phyloP scores from a whole-genome alignment of 2,797 vertebrate genomes.

The Hemitrygon akajei region DNA sequence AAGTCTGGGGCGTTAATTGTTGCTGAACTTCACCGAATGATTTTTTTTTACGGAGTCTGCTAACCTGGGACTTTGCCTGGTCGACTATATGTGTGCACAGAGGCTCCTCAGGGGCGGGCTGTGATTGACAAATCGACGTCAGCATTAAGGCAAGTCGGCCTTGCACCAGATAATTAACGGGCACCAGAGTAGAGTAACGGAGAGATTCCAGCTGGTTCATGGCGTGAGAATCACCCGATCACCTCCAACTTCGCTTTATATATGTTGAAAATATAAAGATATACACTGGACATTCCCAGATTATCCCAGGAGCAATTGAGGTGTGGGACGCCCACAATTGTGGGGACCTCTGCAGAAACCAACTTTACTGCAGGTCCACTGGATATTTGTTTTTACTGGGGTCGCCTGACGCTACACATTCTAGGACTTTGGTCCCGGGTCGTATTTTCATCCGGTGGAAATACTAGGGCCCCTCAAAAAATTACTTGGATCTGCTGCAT shows the following conservation, averaged over 20 bases:
- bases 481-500: neutral
- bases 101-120: neutral
- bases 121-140: conserved; percentile 31
- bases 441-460: conserved; percentile 24
- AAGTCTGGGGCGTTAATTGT: neutral
- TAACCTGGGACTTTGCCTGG: neutral
- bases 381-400: neutral
- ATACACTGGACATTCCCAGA: neutral
- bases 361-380: neutral
- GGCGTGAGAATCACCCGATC: neutral
- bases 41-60: neutral
- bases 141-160: conserved; percentile 16
- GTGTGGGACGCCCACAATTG: neutral
- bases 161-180: neutral
- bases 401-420: neutral
- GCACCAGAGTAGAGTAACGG: neutral
- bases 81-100: neutral
- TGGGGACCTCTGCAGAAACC: neutral
- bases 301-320: neutral
- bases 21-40: neutral
- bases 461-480: neutral
- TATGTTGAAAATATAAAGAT: neutral
- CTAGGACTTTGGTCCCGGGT: conserved; percentile 6
- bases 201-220: neutral
- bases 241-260: neutral